These are phyloP conservation scores for Perccottus glenii DNA, from an alignment of 2,113 vertebrate genomes.

Conservation along the genomic window DNA sequence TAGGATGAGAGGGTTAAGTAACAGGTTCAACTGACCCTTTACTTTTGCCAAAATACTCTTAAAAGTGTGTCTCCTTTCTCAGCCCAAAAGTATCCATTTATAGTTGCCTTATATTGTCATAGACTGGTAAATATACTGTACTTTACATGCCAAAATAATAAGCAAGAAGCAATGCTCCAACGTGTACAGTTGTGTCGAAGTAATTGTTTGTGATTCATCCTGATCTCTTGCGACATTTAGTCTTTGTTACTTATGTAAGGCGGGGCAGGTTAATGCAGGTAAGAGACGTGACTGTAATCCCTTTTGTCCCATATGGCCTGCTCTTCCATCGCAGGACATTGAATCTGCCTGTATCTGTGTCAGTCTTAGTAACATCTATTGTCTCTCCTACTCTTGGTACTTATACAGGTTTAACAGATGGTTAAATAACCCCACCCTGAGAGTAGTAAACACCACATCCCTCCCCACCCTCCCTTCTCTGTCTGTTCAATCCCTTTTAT, in stretches of 20 bases:
- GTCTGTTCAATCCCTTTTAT: slow-evolving; percentile 40
- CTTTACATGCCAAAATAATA: not conserved
- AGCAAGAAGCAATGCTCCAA: not conserved
- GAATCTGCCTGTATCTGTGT: slow-evolving; percentile 49
- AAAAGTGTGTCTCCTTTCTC: no score
- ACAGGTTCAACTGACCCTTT: no score
- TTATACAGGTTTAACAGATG: slow-evolving; percentile 61
- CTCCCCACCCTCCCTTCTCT: slow-evolving; percentile 29
- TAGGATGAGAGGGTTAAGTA: no score
- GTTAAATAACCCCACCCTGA: slow-evolving; percentile 48
- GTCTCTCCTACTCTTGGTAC: slow-evolving; percentile 46
- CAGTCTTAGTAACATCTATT: slow-evolving; percentile 29
- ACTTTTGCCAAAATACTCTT: no score
- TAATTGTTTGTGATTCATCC: slow-evolving; percentile 13
- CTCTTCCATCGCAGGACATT: slow-evolving; percentile 41
- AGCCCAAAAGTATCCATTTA: no score
- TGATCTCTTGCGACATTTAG: slow-evolving; percentile 1
- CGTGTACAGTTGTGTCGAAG: not conserved
- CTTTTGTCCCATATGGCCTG: slow-evolving; percentile 51
- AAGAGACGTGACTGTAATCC: slow-evolving; percentile 44
- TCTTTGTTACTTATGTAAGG: slow-evolving; percentile 13
- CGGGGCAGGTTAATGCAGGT: slow-evolving; percentile 32
- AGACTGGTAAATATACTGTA: no score
- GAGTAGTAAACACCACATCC: slow-evolving; percentile 69
- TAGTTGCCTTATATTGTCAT: no score